Evolutionary conservation across 2,888 invertebrate genomes (phyloP), one percentile per base, ranked within the genome.

Genomic region (Napeogenes sylphis): DNA sequence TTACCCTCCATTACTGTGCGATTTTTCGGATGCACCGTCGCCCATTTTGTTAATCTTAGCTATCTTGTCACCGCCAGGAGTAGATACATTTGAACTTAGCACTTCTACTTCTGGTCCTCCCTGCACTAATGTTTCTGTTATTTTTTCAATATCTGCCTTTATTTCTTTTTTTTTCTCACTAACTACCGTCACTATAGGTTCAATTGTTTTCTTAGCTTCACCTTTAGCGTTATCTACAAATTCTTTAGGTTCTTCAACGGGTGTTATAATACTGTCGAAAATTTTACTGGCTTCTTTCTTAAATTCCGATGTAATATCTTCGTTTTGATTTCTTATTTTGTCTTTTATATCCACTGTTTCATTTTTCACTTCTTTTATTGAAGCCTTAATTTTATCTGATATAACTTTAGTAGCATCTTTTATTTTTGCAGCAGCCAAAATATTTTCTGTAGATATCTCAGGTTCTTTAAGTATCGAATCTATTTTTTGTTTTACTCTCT

Each of bases 71-170:
- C 75, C 69, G 0, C 79, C 82, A 0, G 88, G 85, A 38, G 88
- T 82, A 0, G 90, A 86, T 47, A 90, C 74, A 74, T 93, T 93
- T 8, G 92, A 92, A 81, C 92, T 92, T 72, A 92, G 92, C 65
- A 92, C 91, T 74, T 93, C 93, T 14, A 92, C 88, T 67, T 93
- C 93, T 53, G 92, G 90, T 64, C 92, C 92, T 21, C 91, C 92
- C 73, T 91, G 91, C 45, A 93, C 91, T 67, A 92, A 78, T 53
- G 91, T 79, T 64, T 86, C 87, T 51, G 79, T 88, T 45, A 87
- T 78, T 72, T 81, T 89, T 59, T 84, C 87, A 8, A 75, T 71
- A 35, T 80, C 80, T 1, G 70, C 68, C 56, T 73, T 76, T 2
- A 78, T 72, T 12, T 76, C 76, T 56, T 78, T 80, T 71, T 79